These are phyloP conservation scores for Esox niger DNA, from an alignment of 2,113 vertebrate genomes.

Conservation along the genomic window DNA sequence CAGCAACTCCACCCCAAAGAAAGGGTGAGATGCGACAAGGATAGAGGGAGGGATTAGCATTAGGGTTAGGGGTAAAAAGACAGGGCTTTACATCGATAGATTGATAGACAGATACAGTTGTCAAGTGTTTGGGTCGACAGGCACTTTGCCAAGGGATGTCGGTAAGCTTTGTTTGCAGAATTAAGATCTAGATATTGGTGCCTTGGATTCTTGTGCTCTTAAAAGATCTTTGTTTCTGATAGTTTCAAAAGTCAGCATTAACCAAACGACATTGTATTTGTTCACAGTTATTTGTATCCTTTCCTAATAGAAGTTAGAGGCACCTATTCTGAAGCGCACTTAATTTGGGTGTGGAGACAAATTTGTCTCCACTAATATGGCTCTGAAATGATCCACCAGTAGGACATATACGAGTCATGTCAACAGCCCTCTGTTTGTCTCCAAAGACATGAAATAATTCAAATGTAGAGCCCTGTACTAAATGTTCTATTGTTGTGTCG, in stretches of 20 bases:
- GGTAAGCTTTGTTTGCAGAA: slow-evolving; percentile 39
- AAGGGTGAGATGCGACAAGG: slow-evolving; percentile 24
- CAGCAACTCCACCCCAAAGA: slow-evolving; percentile 24
- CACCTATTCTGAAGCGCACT: slow-evolving; percentile 84
- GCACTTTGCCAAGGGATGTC: slow-evolving; percentile 72
- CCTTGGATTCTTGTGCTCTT: slow-evolving; percentile 72
- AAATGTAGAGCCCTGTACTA: slow-evolving; percentile 76
- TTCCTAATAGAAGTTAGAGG: slow-evolving; percentile 65
- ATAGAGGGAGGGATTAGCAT: slow-evolving; percentile 15
- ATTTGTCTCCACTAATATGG: slow-evolving; percentile 66
- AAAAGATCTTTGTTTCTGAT: slow-evolving; percentile 36
- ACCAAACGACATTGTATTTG: slow-evolving; percentile 61
- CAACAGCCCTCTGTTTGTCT: slow-evolving; percentile 45
- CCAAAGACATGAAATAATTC: slow-evolving; percentile 51
- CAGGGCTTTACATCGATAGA: slow-evolving; percentile 79
- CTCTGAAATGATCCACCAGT: slow-evolving; percentile 67
- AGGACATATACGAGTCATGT: slow-evolving; percentile 36
- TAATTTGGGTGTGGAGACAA: slow-evolving; percentile 61
- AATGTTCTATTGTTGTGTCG: slow-evolving; percentile 57
- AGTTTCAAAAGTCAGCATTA: slow-evolving; percentile 44
- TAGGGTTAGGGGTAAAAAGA: slow-evolving; percentile 47
- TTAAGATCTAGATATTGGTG: slow-evolving; percentile 39
- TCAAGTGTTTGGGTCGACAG: slow-evolving; percentile 67
- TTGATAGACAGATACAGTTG: slow-evolving; percentile 30
- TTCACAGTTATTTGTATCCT: slow-evolving; percentile 56